Evolutionary conservation across 2,888 invertebrate species (phyloP), one percentile per base, ranked within the genome.

Genomic region (Stenurella melanura): DNA sequence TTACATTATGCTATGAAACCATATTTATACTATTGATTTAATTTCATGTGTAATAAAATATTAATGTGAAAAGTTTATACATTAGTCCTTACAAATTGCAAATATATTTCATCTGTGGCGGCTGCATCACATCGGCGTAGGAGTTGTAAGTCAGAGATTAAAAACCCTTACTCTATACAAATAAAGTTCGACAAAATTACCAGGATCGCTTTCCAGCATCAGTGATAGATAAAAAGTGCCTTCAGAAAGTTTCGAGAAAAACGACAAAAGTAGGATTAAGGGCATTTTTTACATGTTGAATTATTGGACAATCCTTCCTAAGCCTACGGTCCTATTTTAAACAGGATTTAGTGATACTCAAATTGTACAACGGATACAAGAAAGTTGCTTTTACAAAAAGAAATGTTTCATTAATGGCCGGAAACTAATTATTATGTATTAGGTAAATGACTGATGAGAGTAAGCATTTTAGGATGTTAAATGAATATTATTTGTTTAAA

Each of bases 301-400:
- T 64, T 64, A 64, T 64, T 64, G 64, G 64, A 42, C 64, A 64
- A 64, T 64, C 34, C 64, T 19, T 64, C 30, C 61, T 17, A n/a
- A 34, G 34, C 34, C 18, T 42, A 42, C 26, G 63, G 26, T 63
- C 63, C 63, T 34, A 15, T 42, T 64, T 64, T 64, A 64, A 64
- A 64, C 34, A 11, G 64, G 42, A 42, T 64, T 64, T 34, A 64
- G 42, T 17, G 26, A 61, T 30, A 61, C 61, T 30, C n/a, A n/a
- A 30, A 30, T n/a, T 50, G 6, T n/a, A 30, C 34, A 30, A 30
- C n/a, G 9, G n/a, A 10, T n/a, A 34, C 9, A 15, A 19, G 12
- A 61, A 30, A n/a, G 34, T 30, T n/a, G 26, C n/a, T 30, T 30
- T 15, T 0, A 30, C 21, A 21, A 19, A 61, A 30, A 26, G 5